These are phyloP conservation scores for Deroptyus accipitrinus DNA, from an alignment of 2,113 vertebrate genomes.

Conservation along the genomic window DNA sequence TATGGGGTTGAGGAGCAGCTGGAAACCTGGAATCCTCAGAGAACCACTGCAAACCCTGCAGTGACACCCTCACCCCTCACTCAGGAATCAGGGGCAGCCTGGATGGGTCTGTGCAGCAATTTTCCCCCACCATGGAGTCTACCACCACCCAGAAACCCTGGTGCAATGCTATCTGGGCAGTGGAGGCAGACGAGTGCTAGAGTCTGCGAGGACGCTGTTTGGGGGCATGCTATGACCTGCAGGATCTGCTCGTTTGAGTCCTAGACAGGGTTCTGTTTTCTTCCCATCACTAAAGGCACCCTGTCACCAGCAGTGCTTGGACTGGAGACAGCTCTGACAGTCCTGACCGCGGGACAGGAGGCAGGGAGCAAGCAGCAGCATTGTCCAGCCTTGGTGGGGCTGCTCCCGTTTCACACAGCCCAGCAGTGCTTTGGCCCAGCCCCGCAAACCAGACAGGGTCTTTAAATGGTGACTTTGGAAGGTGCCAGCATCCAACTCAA, in stretches of 20 bases:
- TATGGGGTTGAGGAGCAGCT: neutral
- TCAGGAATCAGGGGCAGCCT: neutral
- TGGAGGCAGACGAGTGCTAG: no score
- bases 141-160: neutral
- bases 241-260: neutral
- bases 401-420: neutral
- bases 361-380: neutral
- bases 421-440: neutral
- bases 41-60: neutral
- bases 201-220: neutral
- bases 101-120: neutral
- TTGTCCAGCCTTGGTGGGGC: neutral
- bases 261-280: neutral
- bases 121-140: neutral
- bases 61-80: fast-evolving
- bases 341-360: fast-evolving
- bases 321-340: neutral
- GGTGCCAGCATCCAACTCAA: neutral
- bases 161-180: neutral
- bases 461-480: neutral
- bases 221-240: neutral
- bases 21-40: neutral
- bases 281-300: neutral
- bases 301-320: neutral
- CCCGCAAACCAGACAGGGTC: neutral